These are phyloP conservation scores for Gallinago undulata DNA, from an alignment of 2,113 vertebrate genomes.

Conservation along the genomic window DNA sequence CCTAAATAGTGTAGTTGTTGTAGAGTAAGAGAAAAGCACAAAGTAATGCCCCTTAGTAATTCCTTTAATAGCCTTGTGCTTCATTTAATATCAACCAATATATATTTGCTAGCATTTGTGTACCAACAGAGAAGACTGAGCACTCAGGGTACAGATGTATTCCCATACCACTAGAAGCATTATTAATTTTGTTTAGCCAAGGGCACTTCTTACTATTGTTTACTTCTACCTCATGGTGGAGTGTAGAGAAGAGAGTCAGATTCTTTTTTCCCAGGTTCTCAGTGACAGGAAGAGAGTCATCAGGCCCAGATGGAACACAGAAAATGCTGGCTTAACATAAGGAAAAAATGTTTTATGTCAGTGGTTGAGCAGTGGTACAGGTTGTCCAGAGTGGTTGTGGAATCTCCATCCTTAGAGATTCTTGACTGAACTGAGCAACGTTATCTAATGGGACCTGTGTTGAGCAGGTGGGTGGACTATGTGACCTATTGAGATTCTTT, in stretches of 20 bases:
- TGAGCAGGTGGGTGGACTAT: not conserved
- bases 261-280: not conserved
- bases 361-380: not conserved
- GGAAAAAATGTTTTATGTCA: not conserved
- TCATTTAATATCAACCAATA: not conserved
- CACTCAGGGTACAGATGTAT: not conserved
- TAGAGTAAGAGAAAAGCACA: not conserved
- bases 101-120: not conserved
- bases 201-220: not conserved
- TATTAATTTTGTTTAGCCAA: not conserved
- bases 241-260: not conserved
- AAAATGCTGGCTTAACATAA: not conserved
- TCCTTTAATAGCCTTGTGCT: not conserved
- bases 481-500: not conserved
- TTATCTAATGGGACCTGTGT: not conserved
- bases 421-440: not conserved
- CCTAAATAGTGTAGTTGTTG: not conserved
- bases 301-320: not conserved
- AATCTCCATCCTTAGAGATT: not conserved
- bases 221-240: not conserved
- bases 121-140: not conserved
- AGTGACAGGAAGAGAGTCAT: not conserved
- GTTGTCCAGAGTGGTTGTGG: not conserved
- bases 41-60: not conserved
- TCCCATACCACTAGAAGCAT: not conserved